These are phyloP conservation scores for Dipodomys merriami DNA, from an alignment of 2,113 vertebrate species.

Conservation along the genomic window DNA sequence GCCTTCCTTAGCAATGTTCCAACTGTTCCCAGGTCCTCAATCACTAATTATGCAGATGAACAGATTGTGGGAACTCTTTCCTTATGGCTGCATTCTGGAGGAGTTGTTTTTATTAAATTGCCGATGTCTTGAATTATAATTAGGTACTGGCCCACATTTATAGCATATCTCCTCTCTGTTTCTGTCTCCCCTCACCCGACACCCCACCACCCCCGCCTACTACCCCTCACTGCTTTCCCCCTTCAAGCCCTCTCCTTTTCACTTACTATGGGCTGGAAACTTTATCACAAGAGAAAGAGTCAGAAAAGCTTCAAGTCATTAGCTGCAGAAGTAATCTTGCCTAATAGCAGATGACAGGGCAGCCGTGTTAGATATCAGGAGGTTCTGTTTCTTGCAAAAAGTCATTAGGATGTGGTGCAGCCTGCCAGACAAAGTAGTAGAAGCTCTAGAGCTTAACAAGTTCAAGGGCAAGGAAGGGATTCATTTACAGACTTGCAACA, in stretches of 20 bases:
- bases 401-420: constrained; percentile 55
- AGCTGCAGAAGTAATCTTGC: constrained; percentile 59
- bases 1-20: constrained; percentile 87
- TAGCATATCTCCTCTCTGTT: background rate
- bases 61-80: constrained; percentile 89
- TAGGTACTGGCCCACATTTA: constrained; percentile 71
- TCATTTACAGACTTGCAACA: constrained; percentile 58
- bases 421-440: constrained; percentile 60
- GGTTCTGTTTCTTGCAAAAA: constrained; percentile 69
- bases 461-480: constrained; percentile 71
- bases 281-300: constrained; percentile 44
- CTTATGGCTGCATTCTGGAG: constrained; percentile 88
- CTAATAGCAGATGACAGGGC: constrained; percentile 60
- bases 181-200: background rate
- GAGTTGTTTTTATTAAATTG: constrained; percentile 84
- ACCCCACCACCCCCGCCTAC: background rate
- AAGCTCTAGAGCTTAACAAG: constrained; percentile 71
- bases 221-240: background rate
- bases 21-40: constrained; percentile 88
- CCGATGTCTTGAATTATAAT: constrained; percentile 85
- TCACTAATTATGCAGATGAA: constrained; percentile 90
- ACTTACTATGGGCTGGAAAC: constrained; percentile 26
- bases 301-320: constrained; percentile 24
- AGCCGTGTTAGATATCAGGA: constrained; percentile 38
- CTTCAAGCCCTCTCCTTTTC: background rate